Conservation (phyloP, 2,888 invertebrate genomes). For the Aelia acuminata region DNA sequence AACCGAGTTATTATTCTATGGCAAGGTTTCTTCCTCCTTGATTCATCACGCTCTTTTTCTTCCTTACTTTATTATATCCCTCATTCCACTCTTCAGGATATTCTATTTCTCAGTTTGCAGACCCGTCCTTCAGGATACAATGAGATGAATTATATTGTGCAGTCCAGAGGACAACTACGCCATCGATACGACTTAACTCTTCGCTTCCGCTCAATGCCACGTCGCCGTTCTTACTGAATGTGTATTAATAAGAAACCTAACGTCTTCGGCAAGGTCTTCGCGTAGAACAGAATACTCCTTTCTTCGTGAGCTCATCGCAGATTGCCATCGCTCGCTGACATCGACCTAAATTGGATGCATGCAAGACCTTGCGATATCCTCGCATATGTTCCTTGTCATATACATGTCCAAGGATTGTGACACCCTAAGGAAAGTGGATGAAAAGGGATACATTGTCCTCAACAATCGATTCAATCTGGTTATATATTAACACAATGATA, state of each 20-base stretch:
- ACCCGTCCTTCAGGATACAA: background rate
- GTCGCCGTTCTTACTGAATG: background rate
- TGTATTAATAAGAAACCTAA: background rate
- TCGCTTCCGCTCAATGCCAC: background rate
- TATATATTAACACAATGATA: no score
- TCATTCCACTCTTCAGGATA: background rate
- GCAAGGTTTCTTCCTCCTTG: background rate
- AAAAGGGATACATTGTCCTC: no score
- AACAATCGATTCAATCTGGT: no score
- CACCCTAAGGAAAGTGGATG: background rate
- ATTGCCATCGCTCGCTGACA: background rate
- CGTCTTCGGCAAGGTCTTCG: background rate
- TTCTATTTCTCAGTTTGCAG: background rate
- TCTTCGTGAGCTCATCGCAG: background rate
- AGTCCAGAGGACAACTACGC: background rate
- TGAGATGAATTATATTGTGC: background rate
- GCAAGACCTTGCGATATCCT: background rate
- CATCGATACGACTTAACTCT: background rate
- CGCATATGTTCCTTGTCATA: background rate
- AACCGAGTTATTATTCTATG: background rate
- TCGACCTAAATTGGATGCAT: background rate
- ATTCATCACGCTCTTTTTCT: constrained; percentile 6
- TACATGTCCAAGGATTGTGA: background rate
- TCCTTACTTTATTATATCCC: background rate
- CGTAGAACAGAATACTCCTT: background rate